These are phyloP conservation scores for Ptychadena robeensis DNA, from an alignment of 2,797 vertebrate species.

Conservation along the genomic window DNA sequence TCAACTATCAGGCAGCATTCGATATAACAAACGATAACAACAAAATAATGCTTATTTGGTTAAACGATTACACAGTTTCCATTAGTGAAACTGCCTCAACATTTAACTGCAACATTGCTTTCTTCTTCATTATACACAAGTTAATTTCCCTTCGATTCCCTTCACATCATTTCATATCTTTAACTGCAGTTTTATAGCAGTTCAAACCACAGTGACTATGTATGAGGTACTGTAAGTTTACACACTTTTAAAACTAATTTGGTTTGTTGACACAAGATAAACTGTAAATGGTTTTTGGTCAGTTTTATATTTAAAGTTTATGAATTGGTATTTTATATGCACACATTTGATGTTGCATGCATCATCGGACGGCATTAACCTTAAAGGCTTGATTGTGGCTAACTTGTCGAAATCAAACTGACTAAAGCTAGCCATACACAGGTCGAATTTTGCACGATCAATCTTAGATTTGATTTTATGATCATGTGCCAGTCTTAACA, in stretches of 20 bases:
- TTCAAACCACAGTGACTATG: neutral
- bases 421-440: too few relatives aligned
- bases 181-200: neutral
- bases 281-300: neutral
- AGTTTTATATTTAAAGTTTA: neutral
- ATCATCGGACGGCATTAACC: too few relatives aligned
- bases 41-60: neutral
- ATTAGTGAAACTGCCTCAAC: neutral
- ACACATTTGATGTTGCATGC: too few relatives aligned
- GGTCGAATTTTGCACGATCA: too few relatives aligned
- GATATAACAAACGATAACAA: neutral
- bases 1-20: neutral
- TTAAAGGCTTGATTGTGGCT: too few relatives aligned
- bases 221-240: neutral
- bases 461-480: too few relatives aligned
- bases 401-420: too few relatives aligned
- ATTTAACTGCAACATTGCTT: neutral
- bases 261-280: neutral
- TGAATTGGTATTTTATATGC: neutral
- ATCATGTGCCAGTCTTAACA: too few relatives aligned
- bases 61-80: neutral
- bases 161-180: neutral
- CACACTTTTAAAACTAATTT: neutral
- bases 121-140: neutral
- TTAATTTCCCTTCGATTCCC: neutral